These are phyloP conservation scores for Numida meleagris DNA, from an alignment of 2,113 vertebrate species.

Conservation along the genomic window DNA sequence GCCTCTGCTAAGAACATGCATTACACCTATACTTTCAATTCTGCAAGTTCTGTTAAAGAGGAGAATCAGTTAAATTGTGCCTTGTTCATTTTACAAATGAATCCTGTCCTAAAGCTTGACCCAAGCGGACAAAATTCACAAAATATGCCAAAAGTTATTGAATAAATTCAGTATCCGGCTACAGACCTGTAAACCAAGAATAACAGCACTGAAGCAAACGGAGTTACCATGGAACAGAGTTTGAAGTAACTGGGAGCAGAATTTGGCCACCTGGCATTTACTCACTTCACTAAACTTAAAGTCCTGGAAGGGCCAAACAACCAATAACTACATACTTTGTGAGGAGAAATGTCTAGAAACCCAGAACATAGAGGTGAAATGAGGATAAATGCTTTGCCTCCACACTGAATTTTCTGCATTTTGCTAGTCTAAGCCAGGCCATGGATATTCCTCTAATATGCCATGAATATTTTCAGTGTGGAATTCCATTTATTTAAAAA, in stretches of 20 bases:
- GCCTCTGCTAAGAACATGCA: constrained; percentile 53
- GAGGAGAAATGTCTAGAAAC: constrained; percentile 9
- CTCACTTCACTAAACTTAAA: constrained; percentile 39
- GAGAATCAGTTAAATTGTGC: background rate
- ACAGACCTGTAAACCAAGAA: background rate
- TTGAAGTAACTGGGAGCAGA: background rate
- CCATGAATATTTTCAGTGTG: constrained; percentile 50
- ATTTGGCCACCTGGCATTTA: constrained; percentile 14
- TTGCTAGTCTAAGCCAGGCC: constrained; percentile 22
- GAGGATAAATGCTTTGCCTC: constrained; percentile 58
- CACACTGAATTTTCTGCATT: constrained; percentile 14
- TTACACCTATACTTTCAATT: constrained; percentile 34
- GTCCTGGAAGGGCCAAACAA: constrained; percentile 38
- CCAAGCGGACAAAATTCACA: background rate
- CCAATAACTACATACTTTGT: constrained; percentile 30
- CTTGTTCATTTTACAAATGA: constrained; percentile 7
- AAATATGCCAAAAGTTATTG: background rate
- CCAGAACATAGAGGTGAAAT: constrained; percentile 31
- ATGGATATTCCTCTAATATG: background rate
- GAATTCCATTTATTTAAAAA: constrained; percentile 67
- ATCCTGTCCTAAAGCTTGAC: background rate
- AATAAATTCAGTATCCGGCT: background rate
- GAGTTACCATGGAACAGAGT: background rate
- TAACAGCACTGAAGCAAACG: constrained; percentile 1
- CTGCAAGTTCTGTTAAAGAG: background rate